Percentiles rank a stretch among this genome's conserved stretches.
Evolutionary conservation across 2,888 invertebrate species (phyloP).

Genomic region (Conus canariensis): DNA sequence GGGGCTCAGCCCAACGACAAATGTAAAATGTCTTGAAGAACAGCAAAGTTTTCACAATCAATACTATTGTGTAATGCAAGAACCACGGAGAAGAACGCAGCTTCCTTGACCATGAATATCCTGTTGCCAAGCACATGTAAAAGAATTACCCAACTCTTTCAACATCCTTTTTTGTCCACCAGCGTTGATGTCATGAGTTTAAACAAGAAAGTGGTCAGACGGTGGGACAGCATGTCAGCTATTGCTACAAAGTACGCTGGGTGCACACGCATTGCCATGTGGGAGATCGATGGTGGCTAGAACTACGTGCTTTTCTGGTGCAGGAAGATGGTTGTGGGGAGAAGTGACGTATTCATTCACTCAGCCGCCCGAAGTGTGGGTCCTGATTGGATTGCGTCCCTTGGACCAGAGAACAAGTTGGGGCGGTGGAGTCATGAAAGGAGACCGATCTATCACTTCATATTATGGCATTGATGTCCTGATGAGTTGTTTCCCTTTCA

Average conservation of each 20-base stretch:
- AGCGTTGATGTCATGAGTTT: too few species aligned
- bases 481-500: background rate
- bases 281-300: constrained; percentile 25
- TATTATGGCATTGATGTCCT: background rate
- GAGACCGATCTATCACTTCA: background rate
- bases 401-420: background rate
- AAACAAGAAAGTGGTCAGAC: too few species aligned
- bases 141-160: too few species aligned
- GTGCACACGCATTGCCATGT: constrained; percentile 24
- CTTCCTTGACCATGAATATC: too few species aligned
- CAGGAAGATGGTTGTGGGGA: background rate
- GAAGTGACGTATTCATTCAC: background rate
- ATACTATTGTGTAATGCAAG: too few species aligned
- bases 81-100: too few species aligned
- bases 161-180: too few species aligned
- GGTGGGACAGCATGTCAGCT: background rate
- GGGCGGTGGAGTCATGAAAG: background rate
- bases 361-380: background rate
- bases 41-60: background rate
- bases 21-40: too few species aligned
- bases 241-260: constrained; percentile 36
- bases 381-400: background rate
- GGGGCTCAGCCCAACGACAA: too few species aligned
- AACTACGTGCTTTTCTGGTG: background rate
- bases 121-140: too few species aligned